Percentiles rank a stretch among this genome's conserved stretches.
Evolutionary conservation across 2,888 invertebrate species (phyloP).

Genomic region (Phasia obesa): DNA sequence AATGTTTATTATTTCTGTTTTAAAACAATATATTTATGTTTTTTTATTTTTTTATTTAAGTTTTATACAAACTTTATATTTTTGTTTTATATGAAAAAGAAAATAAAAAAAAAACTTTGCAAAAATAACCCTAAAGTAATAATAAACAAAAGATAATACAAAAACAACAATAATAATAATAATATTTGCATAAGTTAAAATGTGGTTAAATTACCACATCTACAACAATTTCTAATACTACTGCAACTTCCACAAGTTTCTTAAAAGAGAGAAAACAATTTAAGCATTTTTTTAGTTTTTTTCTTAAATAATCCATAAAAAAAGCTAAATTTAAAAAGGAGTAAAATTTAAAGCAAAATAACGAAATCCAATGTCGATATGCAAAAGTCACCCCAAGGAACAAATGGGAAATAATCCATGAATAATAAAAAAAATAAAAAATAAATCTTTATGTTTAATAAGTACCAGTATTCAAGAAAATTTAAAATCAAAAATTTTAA

Average conservation of each 20-base stretch:
- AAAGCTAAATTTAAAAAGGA: conserved; percentile 1
- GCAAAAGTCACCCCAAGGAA: conserved; percentile 37
- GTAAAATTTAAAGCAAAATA: conserved; percentile 65
- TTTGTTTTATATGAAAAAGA: conserved; percentile 18
- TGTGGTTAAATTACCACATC: conserved; percentile 5
- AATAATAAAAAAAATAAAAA: conserved; percentile 17
- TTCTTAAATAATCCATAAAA: conserved; percentile 4
- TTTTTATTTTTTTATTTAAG: conserved; percentile 3
- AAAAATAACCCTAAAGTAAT: conserved; percentile 60
- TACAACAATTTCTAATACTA: not conserved
- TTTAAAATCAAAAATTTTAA: not conserved
- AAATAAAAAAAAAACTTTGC: conserved; percentile 41
- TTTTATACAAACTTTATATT: conserved; percentile 21
- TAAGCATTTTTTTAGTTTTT: not conserved
- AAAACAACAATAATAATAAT: conserved; percentile 29
- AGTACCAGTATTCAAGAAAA: conserved; percentile 4
- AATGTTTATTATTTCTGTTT: conserved; percentile 19
- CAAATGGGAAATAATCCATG: conserved; percentile 1
- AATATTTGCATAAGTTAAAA: conserved; percentile 48
- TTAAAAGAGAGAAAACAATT: not conserved
- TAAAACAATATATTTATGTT: not conserved
- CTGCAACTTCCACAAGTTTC: not conserved
- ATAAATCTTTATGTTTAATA: conserved; percentile 34
- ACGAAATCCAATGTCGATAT: conserved; percentile 69
- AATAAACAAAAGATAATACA: conserved; percentile 14